Percentiles rank a stretch among this genome's conserved stretches.
Evolutionary conservation across 2,797 vertebrate genomes (phyloP).

Genomic region (Brotogeris chrysoptera): DNA sequence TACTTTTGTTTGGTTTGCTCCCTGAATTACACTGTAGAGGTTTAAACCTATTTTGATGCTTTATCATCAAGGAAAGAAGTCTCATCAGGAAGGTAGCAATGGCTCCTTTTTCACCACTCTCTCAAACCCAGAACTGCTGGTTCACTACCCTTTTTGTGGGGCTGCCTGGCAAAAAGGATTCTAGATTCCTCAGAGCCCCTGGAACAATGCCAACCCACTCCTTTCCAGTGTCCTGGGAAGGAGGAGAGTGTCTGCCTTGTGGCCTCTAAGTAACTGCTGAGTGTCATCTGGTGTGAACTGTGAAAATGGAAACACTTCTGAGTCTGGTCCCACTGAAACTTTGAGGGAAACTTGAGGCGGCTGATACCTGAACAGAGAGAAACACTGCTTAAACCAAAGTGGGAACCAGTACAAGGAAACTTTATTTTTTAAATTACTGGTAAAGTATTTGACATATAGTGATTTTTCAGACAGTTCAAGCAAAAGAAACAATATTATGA

Average conservation of each 20-base stretch:
- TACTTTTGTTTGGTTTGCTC: not conserved
- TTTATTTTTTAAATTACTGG: not conserved
- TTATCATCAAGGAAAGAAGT: not conserved
- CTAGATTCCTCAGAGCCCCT: rapidly evolving
- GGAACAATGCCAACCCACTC: rapidly evolving
- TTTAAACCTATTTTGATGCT: not conserved
- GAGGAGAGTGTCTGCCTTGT: rapidly evolving
- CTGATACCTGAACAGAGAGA: not conserved
- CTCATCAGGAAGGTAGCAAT: not conserved
- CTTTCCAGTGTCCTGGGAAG: not conserved
- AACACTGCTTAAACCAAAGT: not conserved
- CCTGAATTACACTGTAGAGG: not conserved
- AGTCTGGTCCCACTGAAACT: not conserved
- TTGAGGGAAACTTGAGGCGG: not conserved
- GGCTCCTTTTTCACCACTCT: not conserved
- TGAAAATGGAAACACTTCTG: not conserved
- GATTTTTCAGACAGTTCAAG: not conserved
- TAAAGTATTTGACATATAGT: not conserved
- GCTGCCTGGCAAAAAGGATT: not conserved
- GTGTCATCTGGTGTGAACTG: not conserved
- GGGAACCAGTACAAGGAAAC: not conserved
- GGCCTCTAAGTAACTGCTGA: not conserved
- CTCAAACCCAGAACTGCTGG: not conserved
- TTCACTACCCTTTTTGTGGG: not conserved
- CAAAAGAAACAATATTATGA: not conserved